Conservation (phyloP, 35 echinoderm and acorn worm genomes). For the Ophiothrix spiculata region DNA sequence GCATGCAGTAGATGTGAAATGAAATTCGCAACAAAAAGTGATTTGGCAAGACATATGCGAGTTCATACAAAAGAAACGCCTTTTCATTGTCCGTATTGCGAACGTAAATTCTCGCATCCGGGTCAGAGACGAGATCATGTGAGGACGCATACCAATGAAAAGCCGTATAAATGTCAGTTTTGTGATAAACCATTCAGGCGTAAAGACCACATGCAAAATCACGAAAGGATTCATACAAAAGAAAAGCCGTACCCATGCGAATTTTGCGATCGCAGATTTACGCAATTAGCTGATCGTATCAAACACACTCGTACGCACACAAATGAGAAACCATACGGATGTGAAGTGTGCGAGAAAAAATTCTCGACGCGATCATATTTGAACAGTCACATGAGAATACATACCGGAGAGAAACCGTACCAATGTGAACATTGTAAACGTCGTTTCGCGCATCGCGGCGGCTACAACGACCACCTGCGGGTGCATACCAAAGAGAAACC, state of each 20-base stretch:
- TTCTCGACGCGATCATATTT: constrained; percentile 62
- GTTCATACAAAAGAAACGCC: constrained; percentile 30
- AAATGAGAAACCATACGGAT: constrained; percentile 68
- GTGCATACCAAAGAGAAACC: constrained; percentile 12
- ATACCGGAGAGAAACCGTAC: constrained; percentile 55
- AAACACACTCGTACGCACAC: constrained; percentile 69
- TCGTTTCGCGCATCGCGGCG: not conserved
- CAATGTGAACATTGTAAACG: constrained; percentile 53
- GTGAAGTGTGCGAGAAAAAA: constrained; percentile 52
- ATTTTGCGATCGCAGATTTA: constrained; percentile 40
- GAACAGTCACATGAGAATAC: constrained; percentile 57
- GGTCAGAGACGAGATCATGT: not conserved
- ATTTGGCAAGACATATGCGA: not conserved
- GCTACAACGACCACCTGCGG: constrained; percentile 11
- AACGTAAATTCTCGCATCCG: not conserved
- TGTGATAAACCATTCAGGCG: constrained; percentile 20
- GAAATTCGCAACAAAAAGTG: not conserved
- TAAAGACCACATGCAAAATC: not conserved
- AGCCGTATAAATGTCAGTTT: constrained; percentile 10
- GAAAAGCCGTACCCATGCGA: constrained; percentile 55
- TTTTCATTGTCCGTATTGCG: constrained; percentile 38
- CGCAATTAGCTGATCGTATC: constrained; percentile 43
- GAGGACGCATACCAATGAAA: constrained; percentile 11
- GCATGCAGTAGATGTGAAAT: constrained; percentile 14
- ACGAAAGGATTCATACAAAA: constrained; percentile 31